Evolutionary conservation across 2,888 invertebrate genomes (phyloP).

Genomic region (Erannis defoliaria): DNA sequence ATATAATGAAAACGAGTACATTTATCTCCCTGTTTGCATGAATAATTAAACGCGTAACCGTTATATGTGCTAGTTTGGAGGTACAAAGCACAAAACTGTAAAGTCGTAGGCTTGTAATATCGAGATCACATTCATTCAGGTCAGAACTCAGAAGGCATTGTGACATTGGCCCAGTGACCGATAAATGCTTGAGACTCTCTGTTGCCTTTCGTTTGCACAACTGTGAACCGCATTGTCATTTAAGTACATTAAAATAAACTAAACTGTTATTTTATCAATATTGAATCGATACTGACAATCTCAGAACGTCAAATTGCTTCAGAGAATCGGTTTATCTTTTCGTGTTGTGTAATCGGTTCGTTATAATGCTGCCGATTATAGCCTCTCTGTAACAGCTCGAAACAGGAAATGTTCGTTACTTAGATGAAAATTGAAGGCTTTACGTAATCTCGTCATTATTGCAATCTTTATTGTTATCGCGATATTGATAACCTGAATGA

Average conservation of each 20-base stretch:
- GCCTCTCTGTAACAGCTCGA: constrained; percentile 28
- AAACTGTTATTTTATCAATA: constrained; percentile 25
- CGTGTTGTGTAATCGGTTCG: constrained; percentile 38
- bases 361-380: constrained; percentile 38
- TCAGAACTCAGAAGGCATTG: constrained; percentile 43
- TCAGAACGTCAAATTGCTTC: not conserved
- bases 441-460: constrained; percentile 33
- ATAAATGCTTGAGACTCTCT: constrained; percentile 48
- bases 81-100: constrained; percentile 32
- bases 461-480: constrained; percentile 14
- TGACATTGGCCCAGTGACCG: constrained; percentile 78
- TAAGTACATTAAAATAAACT: constrained; percentile 4
- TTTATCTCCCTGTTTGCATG: constrained; percentile 29
- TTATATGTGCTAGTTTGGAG: constrained; percentile 26
- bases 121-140: constrained; percentile 36
- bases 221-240: constrained; percentile 46
- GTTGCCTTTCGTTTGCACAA: constrained; percentile 62
- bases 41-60: constrained; percentile 31
- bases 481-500: constrained; percentile 22
- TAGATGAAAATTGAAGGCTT: constrained; percentile 25
- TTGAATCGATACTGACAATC: constrained; percentile 10
- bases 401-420: constrained; percentile 43
- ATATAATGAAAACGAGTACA: constrained; percentile 18
- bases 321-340: constrained; percentile 29
- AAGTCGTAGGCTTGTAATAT: constrained; percentile 33